Evolutionary conservation across 1,140 invertebrate species (phyloP).

Genomic region (Hyphantria cunea): DNA sequence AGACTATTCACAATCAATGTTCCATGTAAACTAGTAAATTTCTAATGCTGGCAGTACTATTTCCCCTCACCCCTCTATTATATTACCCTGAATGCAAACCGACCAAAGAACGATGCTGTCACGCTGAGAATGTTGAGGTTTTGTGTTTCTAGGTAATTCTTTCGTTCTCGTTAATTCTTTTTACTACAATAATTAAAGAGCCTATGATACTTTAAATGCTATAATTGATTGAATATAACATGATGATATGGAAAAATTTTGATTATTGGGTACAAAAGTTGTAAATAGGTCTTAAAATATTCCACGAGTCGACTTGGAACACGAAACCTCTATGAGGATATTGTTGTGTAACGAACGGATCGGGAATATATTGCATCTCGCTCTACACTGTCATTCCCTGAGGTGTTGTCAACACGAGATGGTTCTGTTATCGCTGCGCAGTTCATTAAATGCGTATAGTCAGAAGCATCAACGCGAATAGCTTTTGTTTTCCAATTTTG

Average conservation of each 20-base stretch:
- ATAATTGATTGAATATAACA: too few relatives aligned
- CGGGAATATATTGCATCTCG: slow-evolving; percentile 50
- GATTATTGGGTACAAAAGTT: background rate
- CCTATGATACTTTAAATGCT: too few relatives aligned
- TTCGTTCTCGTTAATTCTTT: slow-evolving; percentile 2
- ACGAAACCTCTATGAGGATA: slow-evolving; percentile 64
- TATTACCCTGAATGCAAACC: slow-evolving; percentile 30
- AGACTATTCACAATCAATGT: background rate
- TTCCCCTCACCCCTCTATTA: slow-evolving; percentile 35
- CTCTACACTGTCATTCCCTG: slow-evolving; percentile 46
- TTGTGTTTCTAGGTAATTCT: slow-evolving; percentile 68
- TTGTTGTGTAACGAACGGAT: slow-evolving; percentile 32
- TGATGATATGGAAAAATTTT: too few relatives aligned
- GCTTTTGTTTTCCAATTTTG: slow-evolving; percentile 54
- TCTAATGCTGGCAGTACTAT: slow-evolving; percentile 42
- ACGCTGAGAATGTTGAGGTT: slow-evolving; percentile 61
- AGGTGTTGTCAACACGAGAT: slow-evolving; percentile 67
- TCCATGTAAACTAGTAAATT: slow-evolving; percentile 7
- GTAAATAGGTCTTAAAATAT: slow-evolving; percentile 44
- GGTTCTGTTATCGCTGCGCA: slow-evolving; percentile 73
- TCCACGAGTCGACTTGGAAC: slow-evolving; percentile 62
- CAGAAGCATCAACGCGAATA: slow-evolving; percentile 49
- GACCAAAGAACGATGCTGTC: slow-evolving; percentile 49
- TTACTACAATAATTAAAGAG: background rate
- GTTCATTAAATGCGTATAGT: slow-evolving; percentile 67